A percentile compares a stretch with the other conserved stretches of the same genome.
These are phyloP conservation scores for Drosophila nr. perissopoda DNA, from an alignment of 2,888 invertebrate genomes.

Conservation along the genomic window DNA sequence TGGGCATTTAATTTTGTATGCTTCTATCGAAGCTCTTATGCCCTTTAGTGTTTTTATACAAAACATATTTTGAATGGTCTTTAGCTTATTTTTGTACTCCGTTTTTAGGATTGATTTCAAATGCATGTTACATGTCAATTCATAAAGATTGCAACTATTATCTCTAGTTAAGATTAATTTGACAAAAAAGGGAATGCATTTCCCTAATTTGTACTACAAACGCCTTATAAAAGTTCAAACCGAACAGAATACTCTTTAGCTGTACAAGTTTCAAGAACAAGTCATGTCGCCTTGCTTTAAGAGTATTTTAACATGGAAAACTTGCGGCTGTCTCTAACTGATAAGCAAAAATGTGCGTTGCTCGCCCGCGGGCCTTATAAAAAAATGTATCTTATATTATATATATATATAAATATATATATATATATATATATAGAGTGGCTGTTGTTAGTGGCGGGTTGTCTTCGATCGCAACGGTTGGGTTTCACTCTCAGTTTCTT, in stretches of 20 bases:
- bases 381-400: slow-evolving; percentile 37
- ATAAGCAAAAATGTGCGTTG: slow-evolving; percentile 61
- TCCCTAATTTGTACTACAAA: neutral
- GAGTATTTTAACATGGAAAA: slow-evolving; percentile 43
- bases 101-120: neutral
- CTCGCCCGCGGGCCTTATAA: slow-evolving; percentile 35
- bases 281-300: neutral
- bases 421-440: slow-evolving; percentile 26
- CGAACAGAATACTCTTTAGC: neutral
- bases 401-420: neutral
- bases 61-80: neutral
- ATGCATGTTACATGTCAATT: neutral
- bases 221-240: neutral
- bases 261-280: neutral
- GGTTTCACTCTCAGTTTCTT: slow-evolving; percentile 83
- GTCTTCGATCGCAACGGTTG: slow-evolving; percentile 19
- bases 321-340: slow-evolving; percentile 38
- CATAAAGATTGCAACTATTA: neutral
- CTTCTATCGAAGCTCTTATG: slow-evolving; percentile 2
- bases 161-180: neutral
- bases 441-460: slow-evolving; percentile 21
- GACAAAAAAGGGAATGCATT: neutral
- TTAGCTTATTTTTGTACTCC: neutral
- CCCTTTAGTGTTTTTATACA: neutral
- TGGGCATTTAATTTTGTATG: neutral